Percentiles rank a stretch among this genome's conserved stretches.
phyloP scores from a whole-genome alignment of 2,113 vertebrate species.

The Zosterops borbonicus region DNA sequence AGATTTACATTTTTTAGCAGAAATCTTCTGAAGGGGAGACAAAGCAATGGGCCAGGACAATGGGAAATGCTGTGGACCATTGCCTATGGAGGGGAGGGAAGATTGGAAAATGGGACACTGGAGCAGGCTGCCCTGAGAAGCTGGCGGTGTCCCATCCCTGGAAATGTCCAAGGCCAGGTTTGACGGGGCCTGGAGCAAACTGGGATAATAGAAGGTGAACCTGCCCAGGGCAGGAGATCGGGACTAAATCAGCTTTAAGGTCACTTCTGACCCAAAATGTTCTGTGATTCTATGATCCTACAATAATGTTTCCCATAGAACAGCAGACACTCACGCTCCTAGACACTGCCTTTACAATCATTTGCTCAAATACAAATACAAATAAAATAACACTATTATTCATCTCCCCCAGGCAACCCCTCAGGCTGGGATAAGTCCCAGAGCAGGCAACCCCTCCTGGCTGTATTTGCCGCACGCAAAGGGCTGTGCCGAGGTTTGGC shows the following conservation, averaged over 20 bases:
- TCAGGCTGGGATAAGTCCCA: rapidly evolving
- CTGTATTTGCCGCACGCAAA: rapidly evolving
- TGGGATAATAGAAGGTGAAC: neutral
- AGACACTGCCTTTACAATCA: rapidly evolving
- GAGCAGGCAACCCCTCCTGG: neutral
- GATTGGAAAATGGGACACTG: neutral
- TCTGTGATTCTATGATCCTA: too few species aligned
- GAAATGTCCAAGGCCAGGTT: too few species aligned
- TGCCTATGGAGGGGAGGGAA: neutral
- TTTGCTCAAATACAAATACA: neutral
- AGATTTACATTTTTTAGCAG: neutral
- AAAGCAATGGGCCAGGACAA: neutral
- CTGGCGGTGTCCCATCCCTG: neutral
- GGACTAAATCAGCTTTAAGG: neutral
- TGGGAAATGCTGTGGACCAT: neutral
- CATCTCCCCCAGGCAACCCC: too few species aligned
- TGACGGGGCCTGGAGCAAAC: neutral
- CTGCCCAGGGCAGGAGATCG: neutral
- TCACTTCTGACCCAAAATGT: neutral
- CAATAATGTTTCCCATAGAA: neutral
- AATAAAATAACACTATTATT: rapidly evolving
- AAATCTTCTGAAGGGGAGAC: neutral
- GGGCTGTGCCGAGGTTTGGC: neutral
- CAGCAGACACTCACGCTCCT: rapidly evolving
- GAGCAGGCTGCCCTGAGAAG: neutral